Evolutionary conservation across 2,113 vertebrate genomes (phyloP), one percentile per base, ranked within the genome.

Genomic region (Bujurquina vittata): DNA sequence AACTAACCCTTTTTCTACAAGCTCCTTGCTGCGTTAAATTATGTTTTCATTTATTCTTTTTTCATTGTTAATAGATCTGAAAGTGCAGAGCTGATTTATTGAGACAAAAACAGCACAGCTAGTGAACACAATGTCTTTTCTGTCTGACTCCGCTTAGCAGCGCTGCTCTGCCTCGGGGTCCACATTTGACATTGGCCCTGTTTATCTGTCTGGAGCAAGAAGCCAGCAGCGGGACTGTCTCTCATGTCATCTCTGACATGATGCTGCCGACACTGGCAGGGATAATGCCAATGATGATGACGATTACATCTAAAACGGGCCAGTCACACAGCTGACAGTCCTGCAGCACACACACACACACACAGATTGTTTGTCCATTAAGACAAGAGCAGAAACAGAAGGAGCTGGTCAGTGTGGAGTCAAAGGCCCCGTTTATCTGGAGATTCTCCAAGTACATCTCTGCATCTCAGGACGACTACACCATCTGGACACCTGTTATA

Each of bases 91-190:
- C 40, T 73, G 75, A 59, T 35, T 46, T 57, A 18, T 12, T 77
- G 55, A 77, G 65, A 54, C 22, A 60, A 75, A 84, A 86, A 56
- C 35, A 78, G 56, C 84, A 77, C 57, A 55, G 17, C 40, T 56
- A 56, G 9, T 23, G 43, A 85, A 65, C 61, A 91, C 88, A 88
- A 85, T 86, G 81, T 91, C 79, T 89, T 76, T 11, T 92, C 83
- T 91, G 88, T 92, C 75, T 75, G 49, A 75, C 49, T 88, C 82
- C 61, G 80, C 54, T 57, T 62, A 54, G 52, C 75, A 59, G 15
- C 54, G 1, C 43, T 9, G 78, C 59, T 77, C 77, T 82, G 61
- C 74, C 69, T 79, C 61, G 10, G 52, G 79, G 29, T 63, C 63
- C 43, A 76, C 52, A 10, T 63, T 69, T 69, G 35, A 63, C 85